Conservation (phyloP, 2,797 vertebrate species). For the Babyrousa celebensis region DNA sequence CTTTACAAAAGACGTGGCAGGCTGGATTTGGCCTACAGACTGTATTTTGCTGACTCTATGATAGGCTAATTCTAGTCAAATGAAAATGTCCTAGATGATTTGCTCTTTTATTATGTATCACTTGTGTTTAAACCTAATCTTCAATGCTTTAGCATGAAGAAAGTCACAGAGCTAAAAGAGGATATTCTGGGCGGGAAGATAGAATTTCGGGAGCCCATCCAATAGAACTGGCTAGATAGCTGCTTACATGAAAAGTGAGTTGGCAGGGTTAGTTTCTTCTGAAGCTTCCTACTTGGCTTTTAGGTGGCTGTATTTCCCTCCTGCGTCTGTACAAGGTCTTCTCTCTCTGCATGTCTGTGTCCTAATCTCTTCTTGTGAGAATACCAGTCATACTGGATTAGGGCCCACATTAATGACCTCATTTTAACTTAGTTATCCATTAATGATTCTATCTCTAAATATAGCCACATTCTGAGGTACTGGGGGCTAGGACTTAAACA, state of each 20-base stretch:
- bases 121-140: not conserved
- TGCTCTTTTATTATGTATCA: not conserved
- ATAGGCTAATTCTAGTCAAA: not conserved
- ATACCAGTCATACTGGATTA: not conserved
- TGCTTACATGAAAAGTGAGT: not conserved
- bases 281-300: not conserved
- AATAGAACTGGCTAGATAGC: not conserved
- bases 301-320: not conserved
- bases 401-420: not conserved
- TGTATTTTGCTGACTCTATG: not conserved
- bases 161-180: not conserved
- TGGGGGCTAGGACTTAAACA: not conserved
- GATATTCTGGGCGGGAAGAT: not conserved
- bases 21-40: not conserved
- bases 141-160: not conserved
- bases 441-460: not conserved
- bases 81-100: not conserved
- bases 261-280: not conserved
- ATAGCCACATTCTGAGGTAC: not conserved
- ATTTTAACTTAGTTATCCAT: conserved; percentile 8
- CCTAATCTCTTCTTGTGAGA: not conserved
- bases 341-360: not conserved
- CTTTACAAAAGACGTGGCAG: not conserved
- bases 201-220: not conserved
- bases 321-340: not conserved